Base-by-base conservation (phyloP, 1,140 invertebrate genomes). In the Megalopta genalis region DNA sequence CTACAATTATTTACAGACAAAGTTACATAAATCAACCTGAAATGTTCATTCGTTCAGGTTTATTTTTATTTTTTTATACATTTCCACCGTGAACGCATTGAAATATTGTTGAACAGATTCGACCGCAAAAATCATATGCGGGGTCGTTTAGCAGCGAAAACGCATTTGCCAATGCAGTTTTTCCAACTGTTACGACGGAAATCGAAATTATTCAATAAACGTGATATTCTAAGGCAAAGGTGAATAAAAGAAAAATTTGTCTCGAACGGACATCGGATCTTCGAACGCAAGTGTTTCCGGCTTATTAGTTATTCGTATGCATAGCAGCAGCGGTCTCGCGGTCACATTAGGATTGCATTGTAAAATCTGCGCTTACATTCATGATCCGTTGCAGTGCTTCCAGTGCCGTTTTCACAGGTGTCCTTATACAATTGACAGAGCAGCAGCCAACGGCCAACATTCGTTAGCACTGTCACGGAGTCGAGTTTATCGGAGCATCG, bases 301-400 rank as follows among this genome's bases (percentile, higher is more conserved):
- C 52, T 46, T 46, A 46, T 52, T 18, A 49, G 9, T 37, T n/a
- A 63, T 70, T 69, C n/a, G 7, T 52, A 69, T 49, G 10, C 18
- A 42, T 16, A 0, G 9, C 14, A 32, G 1, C 8, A 10, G 64
- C 18, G 18, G 18, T 49, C 16, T 27, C 14, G 9, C 6, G 23
- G 63, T 42, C 64, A 7, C 25, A 46, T 66, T 59, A 60, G 74
- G 66, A 5, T 2, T 59, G 1, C 2, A 49, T 10, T 18, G 39
- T 79, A 74, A 77, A 72, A 78, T 57, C 18, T 54, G 6, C 32
- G 70, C 84, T 86, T 84, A 86, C 84, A 82, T 82, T 86, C 84
- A 86, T 86, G 71, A 84, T 86, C 74, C 65, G 78, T 77, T 62
- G 69, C 70, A 74, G 32, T 66, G 62, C n/a, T 16, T 64, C 46